Conservation (phyloP, 2,113 vertebrate genomes). For the Oncorhynchus clarkii region DNA sequence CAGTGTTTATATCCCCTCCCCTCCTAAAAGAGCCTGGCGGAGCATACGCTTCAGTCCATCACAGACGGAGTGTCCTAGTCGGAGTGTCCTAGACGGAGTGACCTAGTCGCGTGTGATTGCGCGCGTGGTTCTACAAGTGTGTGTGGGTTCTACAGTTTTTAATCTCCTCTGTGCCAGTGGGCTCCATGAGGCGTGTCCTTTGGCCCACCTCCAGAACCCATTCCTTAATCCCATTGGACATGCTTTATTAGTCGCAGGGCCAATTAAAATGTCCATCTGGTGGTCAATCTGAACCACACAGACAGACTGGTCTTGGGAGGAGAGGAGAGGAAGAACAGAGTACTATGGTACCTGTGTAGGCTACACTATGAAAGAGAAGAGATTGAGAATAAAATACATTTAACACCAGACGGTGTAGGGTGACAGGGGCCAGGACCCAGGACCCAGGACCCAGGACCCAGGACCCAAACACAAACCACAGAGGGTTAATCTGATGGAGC, state of each 20-base stretch:
- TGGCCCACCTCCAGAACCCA: constrained; percentile 3
- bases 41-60: constrained; percentile 1
- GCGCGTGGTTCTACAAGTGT: background rate
- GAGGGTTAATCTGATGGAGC: too few relatives aligned
- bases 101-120: background rate
- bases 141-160: background rate
- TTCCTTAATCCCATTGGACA: constrained; percentile 3
- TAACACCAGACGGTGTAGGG: background rate
- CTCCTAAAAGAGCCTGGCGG: constrained; percentile 42
- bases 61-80: background rate
- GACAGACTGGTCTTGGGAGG: background rate
- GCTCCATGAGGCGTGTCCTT: background rate
- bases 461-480: too few relatives aligned
- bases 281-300: background rate
- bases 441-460: too few relatives aligned
- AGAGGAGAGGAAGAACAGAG: background rate
- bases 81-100: background rate
- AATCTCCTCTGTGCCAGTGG: background rate
- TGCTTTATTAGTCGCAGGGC: background rate
- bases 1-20: constrained; percentile 44
- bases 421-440: too few relatives aligned
- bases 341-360: too few relatives aligned
- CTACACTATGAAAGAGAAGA: too few relatives aligned
- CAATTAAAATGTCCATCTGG: constrained; percentile 5
- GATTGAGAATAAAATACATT: background rate